Conservation (phyloP, 2,113 vertebrate species). For the Zosterops hypoxanthus region DNA sequence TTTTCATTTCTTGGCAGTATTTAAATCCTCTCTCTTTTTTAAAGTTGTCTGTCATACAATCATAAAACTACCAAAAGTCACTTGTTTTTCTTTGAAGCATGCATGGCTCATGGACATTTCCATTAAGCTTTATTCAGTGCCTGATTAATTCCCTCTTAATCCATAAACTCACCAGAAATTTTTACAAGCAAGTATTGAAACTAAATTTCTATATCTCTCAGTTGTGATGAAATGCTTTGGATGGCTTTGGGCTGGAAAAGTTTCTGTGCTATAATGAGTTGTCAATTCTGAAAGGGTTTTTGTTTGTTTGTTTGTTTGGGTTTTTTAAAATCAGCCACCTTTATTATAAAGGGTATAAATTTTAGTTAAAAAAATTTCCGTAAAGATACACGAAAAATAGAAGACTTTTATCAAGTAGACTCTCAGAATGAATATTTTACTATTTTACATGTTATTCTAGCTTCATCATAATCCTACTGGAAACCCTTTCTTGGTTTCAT, state of each 20-base stretch:
- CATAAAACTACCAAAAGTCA: neutral
- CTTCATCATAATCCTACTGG: neutral
- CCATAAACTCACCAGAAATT: neutral
- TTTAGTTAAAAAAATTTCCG: neutral
- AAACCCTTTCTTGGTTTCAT: neutral
- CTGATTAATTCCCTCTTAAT: neutral
- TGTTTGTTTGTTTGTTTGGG: rapidly evolving
- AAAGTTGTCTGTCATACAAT: neutral
- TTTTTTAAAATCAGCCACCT: neutral
- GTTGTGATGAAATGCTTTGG: neutral
- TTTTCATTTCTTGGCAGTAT: neutral
- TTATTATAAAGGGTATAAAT: neutral
- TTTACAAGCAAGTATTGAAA: neutral
- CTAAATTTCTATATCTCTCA: neutral
- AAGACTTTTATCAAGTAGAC: neutral
- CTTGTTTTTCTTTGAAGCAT: neutral
- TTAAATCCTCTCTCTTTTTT: neutral
- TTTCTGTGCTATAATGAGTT: neutral
- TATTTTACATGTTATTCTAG: neutral
- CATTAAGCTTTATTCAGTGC: neutral
- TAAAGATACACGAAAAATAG: neutral
- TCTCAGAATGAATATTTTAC: neutral
- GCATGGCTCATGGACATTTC: neutral
- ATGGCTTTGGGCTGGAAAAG: neutral
- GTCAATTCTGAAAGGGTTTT: neutral